A percentile compares a stretch with the other conserved stretches of the same genome.
Evolutionary conservation across 2,888 invertebrate species (phyloP).

Genomic region (Oasisia sp.): DNA sequence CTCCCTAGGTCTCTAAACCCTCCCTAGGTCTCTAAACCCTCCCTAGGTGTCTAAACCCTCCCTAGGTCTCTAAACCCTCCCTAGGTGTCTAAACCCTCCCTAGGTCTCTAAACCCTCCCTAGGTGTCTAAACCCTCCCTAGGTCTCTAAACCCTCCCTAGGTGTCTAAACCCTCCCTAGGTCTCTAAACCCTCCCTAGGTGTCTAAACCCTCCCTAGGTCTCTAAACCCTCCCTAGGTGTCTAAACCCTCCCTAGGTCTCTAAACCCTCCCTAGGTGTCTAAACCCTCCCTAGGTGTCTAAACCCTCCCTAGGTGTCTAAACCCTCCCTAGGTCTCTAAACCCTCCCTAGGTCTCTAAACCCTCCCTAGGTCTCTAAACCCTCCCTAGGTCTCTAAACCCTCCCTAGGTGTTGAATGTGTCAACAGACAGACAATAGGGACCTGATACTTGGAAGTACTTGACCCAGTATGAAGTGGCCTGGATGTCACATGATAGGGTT

Average conservation of each 20-base stretch:
- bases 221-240: not conserved
- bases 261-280: not conserved
- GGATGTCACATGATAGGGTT: not conserved
- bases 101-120: not conserved
- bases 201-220: too few species aligned
- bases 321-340: too few species aligned
- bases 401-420: not conserved
- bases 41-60: too few species aligned
- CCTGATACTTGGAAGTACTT: not conserved
- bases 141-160: not conserved
- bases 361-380: not conserved
- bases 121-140: too few species aligned
- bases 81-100: too few species aligned
- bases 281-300: not conserved
- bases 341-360: not conserved
- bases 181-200: not conserved
- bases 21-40: not conserved
- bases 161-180: too few species aligned
- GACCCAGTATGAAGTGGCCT: not conserved
- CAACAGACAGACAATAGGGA: not conserved
- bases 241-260: too few species aligned
- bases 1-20: not conserved
- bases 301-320: not conserved
- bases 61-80: not conserved
- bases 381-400: not conserved